Evolutionary conservation across 1,140 invertebrate species (phyloP), one percentile per base, ranked within the genome.

Genomic region (Atta cephalotes): DNA sequence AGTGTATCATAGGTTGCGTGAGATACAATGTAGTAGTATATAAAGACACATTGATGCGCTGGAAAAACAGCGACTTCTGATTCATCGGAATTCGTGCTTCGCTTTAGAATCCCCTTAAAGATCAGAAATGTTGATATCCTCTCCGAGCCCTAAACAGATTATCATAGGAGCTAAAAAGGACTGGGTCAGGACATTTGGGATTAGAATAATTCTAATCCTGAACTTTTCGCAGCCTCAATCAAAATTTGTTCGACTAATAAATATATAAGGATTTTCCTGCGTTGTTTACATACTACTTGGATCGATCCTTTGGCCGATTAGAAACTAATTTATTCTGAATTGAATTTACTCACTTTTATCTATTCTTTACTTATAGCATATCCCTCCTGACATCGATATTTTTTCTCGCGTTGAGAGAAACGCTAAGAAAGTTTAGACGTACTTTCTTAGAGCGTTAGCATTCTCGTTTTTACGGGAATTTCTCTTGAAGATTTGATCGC

Each of bases 401-500:
- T 81, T 39, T 72, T 72, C 16, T 31, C 51, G 21, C 65, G 21
- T 81, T 71, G 79, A 58, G 18, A 81, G 68, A 72, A 81, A 81
- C 14, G 31, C 31, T 28, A 35, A 58, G 16, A 72, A 81, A 72
- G 49, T 81, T 81, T 18, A 16, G 10, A 28, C 51, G 35, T 60
- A 62, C 68, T 82, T 74, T 62, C 80, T 35, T 49, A 58, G 51
- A 60, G 53, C 35, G 66, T 72, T 56, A 53, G 53, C 62, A 39
- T 62, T 60, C 56, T 58, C 56, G 53, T 82, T 82, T 62, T 82
- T 82, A 74, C 12, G 18, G 5, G 14, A 82, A 82, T 39, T 82
- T 82, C 35, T 72, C 25, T 6, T 51, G 66, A 21, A 49, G 39
- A 82, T 82, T 62, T 70, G 56, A 74, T 82, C 53, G 39, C 79